Percentiles rank a stretch among this genome's conserved stretches.
Conservation (phyloP, 2,113 vertebrate species). For the Naja naja region DNA sequence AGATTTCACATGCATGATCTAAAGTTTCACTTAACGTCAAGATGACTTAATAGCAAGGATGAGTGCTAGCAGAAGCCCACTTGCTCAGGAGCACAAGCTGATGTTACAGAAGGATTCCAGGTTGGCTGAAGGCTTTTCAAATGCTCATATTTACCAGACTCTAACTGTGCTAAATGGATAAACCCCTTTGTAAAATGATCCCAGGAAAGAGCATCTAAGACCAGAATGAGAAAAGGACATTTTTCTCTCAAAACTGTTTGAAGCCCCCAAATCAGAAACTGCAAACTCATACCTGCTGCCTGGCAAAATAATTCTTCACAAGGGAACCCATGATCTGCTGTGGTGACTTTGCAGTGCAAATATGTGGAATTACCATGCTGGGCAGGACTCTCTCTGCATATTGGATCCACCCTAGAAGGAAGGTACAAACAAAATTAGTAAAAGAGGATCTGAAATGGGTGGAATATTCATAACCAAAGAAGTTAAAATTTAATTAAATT, state of each 20-base stretch:
- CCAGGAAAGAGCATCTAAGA: background rate
- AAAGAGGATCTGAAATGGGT: accelerated
- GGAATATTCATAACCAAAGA: background rate
- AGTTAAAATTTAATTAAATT: background rate
- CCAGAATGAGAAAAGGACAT: background rate
- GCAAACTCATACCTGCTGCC: constrained; percentile 79
- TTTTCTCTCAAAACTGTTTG: background rate
- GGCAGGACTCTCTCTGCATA: constrained; percentile 91
- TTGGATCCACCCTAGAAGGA: constrained; percentile 85
- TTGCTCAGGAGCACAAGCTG: background rate
- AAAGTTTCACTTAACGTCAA: background rate
- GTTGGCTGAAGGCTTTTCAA: background rate
- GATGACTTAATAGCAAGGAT: background rate
- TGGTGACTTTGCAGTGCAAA: constrained; percentile 91
- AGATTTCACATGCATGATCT: background rate
- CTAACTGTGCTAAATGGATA: background rate
- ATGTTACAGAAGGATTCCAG: background rate
- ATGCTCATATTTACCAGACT: background rate
- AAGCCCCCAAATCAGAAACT: background rate
- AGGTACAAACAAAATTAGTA: accelerated
- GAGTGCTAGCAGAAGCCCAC: background rate
- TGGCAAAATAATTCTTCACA: constrained; percentile 91
- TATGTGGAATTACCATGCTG: constrained; percentile 86
- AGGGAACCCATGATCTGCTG: constrained; percentile 97
- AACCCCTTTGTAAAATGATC: background rate